These are phyloP conservation scores for Rhinopithecus roxellana DNA, from an alignment of 2,113 vertebrate species.

Conservation along the genomic window DNA sequence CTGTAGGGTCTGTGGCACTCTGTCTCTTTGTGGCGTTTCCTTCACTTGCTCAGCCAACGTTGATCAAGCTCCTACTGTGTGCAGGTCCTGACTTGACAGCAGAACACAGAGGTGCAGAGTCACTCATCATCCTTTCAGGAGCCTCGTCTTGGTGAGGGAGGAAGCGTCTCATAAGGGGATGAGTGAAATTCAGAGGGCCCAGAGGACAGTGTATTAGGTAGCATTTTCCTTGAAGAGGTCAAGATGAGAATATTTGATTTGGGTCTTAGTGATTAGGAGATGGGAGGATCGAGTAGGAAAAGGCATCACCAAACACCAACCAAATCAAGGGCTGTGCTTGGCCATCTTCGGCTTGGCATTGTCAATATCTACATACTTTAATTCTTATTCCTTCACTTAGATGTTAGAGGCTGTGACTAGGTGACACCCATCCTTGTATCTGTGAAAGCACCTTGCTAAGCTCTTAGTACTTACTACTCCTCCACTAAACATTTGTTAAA, in stretches of 20 bases:
- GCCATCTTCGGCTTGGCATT: neutral
- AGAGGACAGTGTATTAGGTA: neutral
- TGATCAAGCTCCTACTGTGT: too few species aligned
- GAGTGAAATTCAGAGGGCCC: too few species aligned
- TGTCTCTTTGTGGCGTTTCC: neutral
- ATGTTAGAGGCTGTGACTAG: neutral
- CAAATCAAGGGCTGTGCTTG: too few species aligned
- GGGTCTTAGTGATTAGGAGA: neutral
- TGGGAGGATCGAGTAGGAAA: neutral
- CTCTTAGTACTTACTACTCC: neutral
- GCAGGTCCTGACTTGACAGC: neutral
- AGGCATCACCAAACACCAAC: neutral
- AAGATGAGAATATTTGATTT: neutral
- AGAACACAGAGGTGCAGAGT: neutral
- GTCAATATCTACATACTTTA: neutral
- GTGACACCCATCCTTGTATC: neutral
- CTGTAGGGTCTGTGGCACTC: neutral
- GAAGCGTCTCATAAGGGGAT: neutral
- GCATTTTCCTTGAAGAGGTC: neutral
- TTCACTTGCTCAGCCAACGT: neutral
- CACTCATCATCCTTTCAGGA: neutral
- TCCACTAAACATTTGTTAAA: neutral
- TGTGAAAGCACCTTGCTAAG: neutral
- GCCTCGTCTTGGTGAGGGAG: neutral
- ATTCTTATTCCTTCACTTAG: neutral